These are phyloP conservation scores for Fabriciana adippe DNA, from an alignment of 2,888 invertebrate genomes.

Conservation along the genomic window DNA sequence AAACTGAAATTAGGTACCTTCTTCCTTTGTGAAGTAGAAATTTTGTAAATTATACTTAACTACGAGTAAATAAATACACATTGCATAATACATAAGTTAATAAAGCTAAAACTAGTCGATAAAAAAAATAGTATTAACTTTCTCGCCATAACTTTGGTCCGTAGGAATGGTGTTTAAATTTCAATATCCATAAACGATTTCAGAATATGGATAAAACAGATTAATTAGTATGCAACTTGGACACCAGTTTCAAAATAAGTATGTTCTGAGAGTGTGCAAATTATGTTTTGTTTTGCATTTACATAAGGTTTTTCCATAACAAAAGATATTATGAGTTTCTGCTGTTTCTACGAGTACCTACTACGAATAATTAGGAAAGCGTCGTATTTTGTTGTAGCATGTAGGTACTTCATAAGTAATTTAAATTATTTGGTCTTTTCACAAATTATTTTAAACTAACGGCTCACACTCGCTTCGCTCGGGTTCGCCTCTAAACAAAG, in stretches of 20 bases:
- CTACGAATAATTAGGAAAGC: background rate
- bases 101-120: slow-evolving; percentile 3
- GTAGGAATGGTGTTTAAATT: slow-evolving; percentile 25
- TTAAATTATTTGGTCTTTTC: no score
- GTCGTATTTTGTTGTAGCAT: background rate
- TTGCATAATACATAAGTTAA: background rate
- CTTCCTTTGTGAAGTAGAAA: no score
- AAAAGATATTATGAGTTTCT: slow-evolving; percentile 21
- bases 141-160: slow-evolving; percentile 29
- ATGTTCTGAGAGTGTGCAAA: slow-evolving; percentile 46
- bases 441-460: no score
- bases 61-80: no score
- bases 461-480: no score
- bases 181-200: slow-evolving; percentile 40
- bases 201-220: slow-evolving; percentile 41
- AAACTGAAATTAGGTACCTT: no score
- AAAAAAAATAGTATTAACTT: slow-evolving; percentile 21
- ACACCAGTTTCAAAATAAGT: slow-evolving; percentile 44
- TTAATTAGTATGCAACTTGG: slow-evolving; percentile 51
- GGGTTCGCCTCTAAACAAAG: no score
- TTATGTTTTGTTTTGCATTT: slow-evolving; percentile 42
- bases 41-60: no score
- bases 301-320: slow-evolving; percentile 33
- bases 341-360: slow-evolving; percentile 20
- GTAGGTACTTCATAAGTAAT: background rate